These are phyloP conservation scores for Thinocorus orbignyianus DNA, from an alignment of 2,113 vertebrate species.

Conservation along the genomic window DNA sequence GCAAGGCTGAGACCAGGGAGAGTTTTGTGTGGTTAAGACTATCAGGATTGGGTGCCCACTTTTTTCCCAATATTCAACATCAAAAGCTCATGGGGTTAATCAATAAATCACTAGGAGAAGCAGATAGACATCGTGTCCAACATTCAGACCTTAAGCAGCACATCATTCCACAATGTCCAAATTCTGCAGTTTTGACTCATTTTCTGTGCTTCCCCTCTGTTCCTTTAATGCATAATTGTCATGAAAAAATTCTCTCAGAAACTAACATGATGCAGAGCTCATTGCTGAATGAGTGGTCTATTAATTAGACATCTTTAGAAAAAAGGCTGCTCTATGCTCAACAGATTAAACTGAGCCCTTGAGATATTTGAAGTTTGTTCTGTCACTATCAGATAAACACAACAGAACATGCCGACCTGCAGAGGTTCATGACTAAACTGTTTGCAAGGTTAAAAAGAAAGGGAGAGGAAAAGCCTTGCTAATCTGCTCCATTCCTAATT, in stretches of 20 bases:
- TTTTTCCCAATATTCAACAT: background rate
- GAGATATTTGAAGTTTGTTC: constrained; percentile 60
- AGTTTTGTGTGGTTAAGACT: background rate
- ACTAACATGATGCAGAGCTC: background rate
- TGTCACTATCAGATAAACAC: constrained; percentile 53
- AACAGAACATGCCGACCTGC: constrained; percentile 42
- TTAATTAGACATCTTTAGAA: constrained; percentile 18
- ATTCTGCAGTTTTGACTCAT: background rate
- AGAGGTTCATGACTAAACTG: constrained; percentile 60
- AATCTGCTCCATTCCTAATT: constrained; percentile 62
- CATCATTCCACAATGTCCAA: background rate
- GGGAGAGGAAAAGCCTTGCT: constrained; percentile 62
- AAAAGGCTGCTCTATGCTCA: background rate
- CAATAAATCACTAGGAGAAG: background rate
- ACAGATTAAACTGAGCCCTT: constrained; percentile 43
- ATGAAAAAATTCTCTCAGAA: background rate
- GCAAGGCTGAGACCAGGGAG: background rate
- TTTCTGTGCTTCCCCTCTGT: background rate
- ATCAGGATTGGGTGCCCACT: background rate
- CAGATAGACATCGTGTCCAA: background rate
- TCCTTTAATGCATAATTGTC: background rate
- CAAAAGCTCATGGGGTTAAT: background rate
- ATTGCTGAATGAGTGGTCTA: background rate
- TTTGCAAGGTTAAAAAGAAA: constrained; percentile 71
- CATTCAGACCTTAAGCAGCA: background rate